Evolutionary conservation across 2,113 vertebrate genomes (phyloP).

Genomic region (Nesogale talazaci): DNA sequence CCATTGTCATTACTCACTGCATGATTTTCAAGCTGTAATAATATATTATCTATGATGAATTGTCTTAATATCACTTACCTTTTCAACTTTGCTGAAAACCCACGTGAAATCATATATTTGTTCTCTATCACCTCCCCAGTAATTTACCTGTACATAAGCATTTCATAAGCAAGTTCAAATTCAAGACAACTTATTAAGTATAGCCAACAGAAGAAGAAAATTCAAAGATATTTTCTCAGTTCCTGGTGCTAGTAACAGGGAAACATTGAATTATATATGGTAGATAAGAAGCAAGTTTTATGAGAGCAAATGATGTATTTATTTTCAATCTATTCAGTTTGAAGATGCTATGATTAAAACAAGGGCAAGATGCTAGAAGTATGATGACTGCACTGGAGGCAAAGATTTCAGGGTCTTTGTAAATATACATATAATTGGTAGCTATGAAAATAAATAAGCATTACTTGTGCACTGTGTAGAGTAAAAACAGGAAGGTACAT

Average conservation of each 20-base stretch:
- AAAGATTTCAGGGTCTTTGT: not conserved
- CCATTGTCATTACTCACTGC: not conserved
- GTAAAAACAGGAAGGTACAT: not conserved
- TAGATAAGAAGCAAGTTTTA: not conserved
- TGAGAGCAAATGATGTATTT: not conserved
- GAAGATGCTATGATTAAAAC: not conserved
- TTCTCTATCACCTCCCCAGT: too few relatives aligned
- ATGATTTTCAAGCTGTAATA: not conserved
- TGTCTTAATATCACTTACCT: too few relatives aligned
- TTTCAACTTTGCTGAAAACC: too few relatives aligned
- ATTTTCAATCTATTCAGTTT: not conserved
- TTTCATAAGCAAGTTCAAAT: not conserved
- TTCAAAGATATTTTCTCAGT: not conserved
- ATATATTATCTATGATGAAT: too few relatives aligned
- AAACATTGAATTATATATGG: not conserved
- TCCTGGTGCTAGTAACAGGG: not conserved
- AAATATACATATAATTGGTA: not conserved
- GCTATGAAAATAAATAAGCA: not conserved
- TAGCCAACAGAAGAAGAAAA: slow-evolving; percentile 5
- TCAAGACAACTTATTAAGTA: not conserved
- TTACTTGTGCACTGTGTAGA: not conserved
- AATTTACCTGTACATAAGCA: too few relatives aligned
- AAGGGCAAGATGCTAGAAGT: not conserved
- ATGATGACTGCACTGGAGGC: not conserved
- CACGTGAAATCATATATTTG: too few relatives aligned